These are phyloP conservation scores for Andricus curvator DNA, from an alignment of 2,888 invertebrate species.

Conservation along the genomic window DNA sequence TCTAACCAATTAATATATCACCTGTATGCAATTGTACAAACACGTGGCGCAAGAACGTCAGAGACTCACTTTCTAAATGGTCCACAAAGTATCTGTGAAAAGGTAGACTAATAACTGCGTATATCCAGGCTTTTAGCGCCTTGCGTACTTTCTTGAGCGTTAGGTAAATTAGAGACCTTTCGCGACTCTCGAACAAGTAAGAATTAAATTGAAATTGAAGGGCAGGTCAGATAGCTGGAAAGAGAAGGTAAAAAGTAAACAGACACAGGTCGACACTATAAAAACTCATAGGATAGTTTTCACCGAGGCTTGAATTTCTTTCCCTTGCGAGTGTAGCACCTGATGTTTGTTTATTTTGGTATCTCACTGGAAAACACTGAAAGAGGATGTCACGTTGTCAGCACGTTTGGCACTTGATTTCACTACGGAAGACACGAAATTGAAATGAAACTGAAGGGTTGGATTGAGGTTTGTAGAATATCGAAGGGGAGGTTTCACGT, in stretches of 20 bases:
- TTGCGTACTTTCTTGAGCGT: background rate
- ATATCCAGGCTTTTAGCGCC: background rate
- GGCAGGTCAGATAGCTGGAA: background rate
- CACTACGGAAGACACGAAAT: background rate
- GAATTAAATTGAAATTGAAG: background rate
- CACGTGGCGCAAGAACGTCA: conserved; percentile 31
- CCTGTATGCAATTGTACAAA: conserved; percentile 10
- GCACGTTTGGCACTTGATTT: conserved; percentile 17
- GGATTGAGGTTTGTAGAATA: background rate
- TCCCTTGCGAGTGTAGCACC: background rate
- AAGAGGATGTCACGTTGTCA: background rate
- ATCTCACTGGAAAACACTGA: background rate
- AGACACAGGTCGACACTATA: background rate
- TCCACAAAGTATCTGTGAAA: background rate
- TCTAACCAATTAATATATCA: conserved; percentile 6
- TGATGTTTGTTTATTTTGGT: conserved; percentile 26
- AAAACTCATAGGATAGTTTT: background rate
- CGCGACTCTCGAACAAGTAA: background rate
- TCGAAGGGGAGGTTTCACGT: conserved; percentile 1
- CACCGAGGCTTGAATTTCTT: background rate
- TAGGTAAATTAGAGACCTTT: background rate
- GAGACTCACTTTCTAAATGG: conserved; percentile 15
- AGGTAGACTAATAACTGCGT: background rate
- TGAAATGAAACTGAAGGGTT: background rate
- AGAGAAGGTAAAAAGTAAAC: background rate